A percentile compares a stretch with the other conserved stretches of the same genome.
These are phyloP conservation scores for Leucophenga varia DNA, from an alignment of 1,140 invertebrate genomes.

Conservation along the genomic window DNA sequence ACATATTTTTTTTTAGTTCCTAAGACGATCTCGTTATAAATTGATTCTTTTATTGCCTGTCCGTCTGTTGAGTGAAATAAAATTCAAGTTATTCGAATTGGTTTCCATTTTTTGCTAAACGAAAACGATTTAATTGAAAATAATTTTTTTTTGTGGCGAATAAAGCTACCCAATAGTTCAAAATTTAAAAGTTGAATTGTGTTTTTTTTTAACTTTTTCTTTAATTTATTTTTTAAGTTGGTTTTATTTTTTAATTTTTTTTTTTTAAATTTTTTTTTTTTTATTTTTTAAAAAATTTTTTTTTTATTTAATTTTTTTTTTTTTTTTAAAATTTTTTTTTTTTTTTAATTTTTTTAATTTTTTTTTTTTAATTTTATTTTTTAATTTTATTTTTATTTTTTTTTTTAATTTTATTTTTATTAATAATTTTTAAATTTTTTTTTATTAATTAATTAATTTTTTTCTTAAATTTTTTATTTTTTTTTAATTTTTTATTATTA, in stretches of 20 bases:
- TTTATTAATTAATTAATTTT: not conserved
- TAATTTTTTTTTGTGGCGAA: too few relatives aligned
- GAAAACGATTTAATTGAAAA: too few relatives aligned
- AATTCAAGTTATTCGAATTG: too few relatives aligned
- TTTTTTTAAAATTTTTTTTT: not conserved
- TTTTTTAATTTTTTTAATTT: not conserved
- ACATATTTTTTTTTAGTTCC: too few relatives aligned
- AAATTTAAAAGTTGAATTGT: too few relatives aligned
- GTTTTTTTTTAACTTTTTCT: too few relatives aligned
- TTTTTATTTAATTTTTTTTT: not conserved
- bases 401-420: not conserved
- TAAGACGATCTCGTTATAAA: too few relatives aligned
- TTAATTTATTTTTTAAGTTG: not conserved
- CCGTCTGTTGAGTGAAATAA: too few relatives aligned
- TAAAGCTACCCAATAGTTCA: too few relatives aligned
- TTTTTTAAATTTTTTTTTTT: slow-evolving; percentile 1
- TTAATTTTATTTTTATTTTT: slow-evolving; percentile 1
- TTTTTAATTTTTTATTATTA: not conserved
- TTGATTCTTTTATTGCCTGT: too few relatives aligned
- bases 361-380: not conserved
- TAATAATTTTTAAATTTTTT: not conserved
- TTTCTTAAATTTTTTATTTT: not conserved
- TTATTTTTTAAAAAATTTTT: not conserved
- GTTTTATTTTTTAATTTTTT: not conserved
- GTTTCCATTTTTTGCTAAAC: too few relatives aligned